These are phyloP conservation scores for Carollia perspicillata DNA, from an alignment of 2,113 vertebrate genomes.

Conservation along the genomic window DNA sequence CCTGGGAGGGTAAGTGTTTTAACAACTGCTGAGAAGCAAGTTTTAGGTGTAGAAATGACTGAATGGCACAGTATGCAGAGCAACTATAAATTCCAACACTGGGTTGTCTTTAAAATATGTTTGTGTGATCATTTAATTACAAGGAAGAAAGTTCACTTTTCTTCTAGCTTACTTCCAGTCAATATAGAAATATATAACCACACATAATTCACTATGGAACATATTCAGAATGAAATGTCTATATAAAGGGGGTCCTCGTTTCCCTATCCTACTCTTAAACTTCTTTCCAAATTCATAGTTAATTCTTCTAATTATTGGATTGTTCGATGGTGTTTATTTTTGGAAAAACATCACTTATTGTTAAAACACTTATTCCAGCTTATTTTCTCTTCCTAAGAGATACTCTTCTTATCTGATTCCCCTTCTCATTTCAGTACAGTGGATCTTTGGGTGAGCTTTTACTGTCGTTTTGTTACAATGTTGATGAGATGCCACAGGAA, in stretches of 20 bases:
- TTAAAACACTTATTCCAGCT: not conserved
- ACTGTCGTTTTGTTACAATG: not conserved
- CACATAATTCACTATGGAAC: not conserved
- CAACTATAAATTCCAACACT: not conserved
- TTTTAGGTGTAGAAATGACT: not conserved
- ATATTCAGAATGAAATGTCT: constrained; percentile 7
- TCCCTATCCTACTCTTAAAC: not conserved
- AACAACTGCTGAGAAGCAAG: not conserved
- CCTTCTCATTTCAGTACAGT: not conserved
- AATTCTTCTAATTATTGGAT: not conserved
- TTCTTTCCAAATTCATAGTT: constrained; percentile 10
- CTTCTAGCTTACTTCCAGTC: not conserved
- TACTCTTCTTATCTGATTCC: not conserved
- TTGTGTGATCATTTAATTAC: not conserved
- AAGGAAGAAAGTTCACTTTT: not conserved
- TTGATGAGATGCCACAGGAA: not conserved
- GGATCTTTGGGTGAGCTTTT: not conserved
- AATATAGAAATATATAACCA: not conserved
- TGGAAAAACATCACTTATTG: not conserved
- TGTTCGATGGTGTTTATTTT: not conserved
- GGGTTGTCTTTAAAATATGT: not conserved
- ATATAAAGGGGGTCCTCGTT: not conserved
- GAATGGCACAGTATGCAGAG: not conserved
- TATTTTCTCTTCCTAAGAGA: not conserved
- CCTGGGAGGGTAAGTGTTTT: not conserved